phyloP scores from a whole-genome alignment of 2,113 vertebrate genomes.

The Oreochromis tanganicae region DNA sequence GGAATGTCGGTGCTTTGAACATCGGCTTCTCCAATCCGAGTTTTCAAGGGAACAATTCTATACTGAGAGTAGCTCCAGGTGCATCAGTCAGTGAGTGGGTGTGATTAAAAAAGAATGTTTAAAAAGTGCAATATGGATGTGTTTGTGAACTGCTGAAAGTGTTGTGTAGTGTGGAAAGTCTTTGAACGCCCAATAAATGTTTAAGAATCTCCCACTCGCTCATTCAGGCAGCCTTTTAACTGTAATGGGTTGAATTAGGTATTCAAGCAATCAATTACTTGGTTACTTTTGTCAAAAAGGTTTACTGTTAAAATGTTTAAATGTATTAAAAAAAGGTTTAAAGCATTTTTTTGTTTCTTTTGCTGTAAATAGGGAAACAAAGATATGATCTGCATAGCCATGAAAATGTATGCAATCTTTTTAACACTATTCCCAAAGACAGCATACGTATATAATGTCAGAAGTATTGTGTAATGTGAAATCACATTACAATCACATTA shows the following conservation, averaged over 20 bases:
- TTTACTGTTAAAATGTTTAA: neutral
- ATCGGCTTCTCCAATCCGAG: neutral
- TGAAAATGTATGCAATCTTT: neutral
- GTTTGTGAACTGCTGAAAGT: neutral
- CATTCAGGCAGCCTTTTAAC: neutral
- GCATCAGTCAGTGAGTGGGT: neutral
- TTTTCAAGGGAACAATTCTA: accelerated
- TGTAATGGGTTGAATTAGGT: neutral
- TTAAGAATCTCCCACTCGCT: neutral
- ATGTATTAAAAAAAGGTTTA: neutral
- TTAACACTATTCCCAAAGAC: neutral
- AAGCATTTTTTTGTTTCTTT: neutral
- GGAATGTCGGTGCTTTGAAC: neutral
- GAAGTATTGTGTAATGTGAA: neutral
- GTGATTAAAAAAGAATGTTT: neutral
- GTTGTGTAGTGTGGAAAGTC: neutral
- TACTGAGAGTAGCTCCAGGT: neutral
- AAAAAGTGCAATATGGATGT: neutral
- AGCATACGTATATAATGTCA: neutral
- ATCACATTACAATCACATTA: neutral
- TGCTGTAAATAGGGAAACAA: neutral
- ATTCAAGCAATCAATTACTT: neutral
- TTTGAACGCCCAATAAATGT: neutral
- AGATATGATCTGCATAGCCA: neutral
- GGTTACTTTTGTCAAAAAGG: neutral